Percentiles rank a stretch among this genome's conserved stretches.
These are phyloP conservation scores for Spodoptera frugiperda DNA, from an alignment of 1,140 invertebrate genomes.

Conservation along the genomic window DNA sequence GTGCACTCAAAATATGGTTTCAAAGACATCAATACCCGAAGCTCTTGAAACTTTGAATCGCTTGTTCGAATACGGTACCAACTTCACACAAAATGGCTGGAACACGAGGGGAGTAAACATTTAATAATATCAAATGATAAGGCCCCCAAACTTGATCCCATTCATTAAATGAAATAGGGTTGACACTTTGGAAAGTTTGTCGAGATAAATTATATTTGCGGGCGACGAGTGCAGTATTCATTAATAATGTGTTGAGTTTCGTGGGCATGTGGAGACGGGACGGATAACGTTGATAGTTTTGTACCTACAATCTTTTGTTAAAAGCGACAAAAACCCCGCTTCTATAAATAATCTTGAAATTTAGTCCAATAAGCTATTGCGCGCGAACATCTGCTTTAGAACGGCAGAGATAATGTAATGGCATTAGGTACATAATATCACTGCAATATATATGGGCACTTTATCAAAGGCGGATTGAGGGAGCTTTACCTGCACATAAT, in stretches of 20 bases:
- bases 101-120: conserved; percentile 45
- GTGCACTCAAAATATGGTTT: background rate
- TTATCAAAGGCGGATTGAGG: conserved; percentile 45
- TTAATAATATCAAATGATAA: conserved; percentile 57
- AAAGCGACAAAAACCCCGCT: background rate
- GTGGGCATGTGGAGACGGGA: conserved; percentile 16
- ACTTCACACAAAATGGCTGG: conserved; percentile 32
- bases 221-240: conserved; percentile 57
- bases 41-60: conserved; percentile 27
- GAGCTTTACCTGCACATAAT: conserved; percentile 43
- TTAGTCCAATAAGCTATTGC: conserved; percentile 24
- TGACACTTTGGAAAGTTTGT: conserved; percentile 72
- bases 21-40: conserved; percentile 5
- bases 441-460: conserved; percentile 40
- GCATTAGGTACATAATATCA: conserved; percentile 39
- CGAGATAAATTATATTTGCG: conserved; percentile 70
- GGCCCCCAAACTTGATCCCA: conserved; percentile 54
- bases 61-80: conserved; percentile 28
- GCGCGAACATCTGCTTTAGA: conserved; percentile 42
- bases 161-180: conserved; percentile 77
- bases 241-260: conserved; percentile 43
- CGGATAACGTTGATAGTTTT: conserved; percentile 29
- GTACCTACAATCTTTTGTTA: background rate
- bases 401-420: conserved; percentile 39
- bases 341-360: background rate